Percentiles rank a stretch among this genome's conserved stretches.
Evolutionary conservation across 2,797 vertebrate genomes (phyloP).

Genomic region (Bryconaethiops microstoma): DNA sequence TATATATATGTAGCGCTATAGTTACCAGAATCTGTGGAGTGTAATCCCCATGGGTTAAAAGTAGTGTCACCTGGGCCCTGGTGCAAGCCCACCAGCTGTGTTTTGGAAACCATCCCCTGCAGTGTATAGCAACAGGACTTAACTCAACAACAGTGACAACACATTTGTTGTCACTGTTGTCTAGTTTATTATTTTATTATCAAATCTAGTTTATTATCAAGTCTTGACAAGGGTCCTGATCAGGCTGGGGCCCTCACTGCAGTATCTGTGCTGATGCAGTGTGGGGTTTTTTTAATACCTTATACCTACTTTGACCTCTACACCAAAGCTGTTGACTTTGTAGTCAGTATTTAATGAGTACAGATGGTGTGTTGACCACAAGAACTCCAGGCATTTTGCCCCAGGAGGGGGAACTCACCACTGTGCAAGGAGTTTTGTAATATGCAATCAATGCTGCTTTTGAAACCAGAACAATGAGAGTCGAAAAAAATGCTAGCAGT

Average conservation of each 20-base stretch:
- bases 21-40: too few species aligned
- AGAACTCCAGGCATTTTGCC: slow-evolving; percentile 21
- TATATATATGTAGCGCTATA: too few species aligned
- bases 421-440: slow-evolving; percentile 23
- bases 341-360: slow-evolving; percentile 35
- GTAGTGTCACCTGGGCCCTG: not conserved
- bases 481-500: not conserved
- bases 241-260: too few species aligned
- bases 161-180: too few species aligned
- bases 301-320: slow-evolving; percentile 12
- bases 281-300: not conserved
- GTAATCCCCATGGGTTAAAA: not conserved
- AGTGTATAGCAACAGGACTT: not conserved
- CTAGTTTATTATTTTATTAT: too few species aligned
- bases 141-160: too few species aligned
- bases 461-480: slow-evolving; percentile 21
- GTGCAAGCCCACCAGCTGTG: not conserved
- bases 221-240: too few species aligned
- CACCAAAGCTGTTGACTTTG: slow-evolving; percentile 31
- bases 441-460: slow-evolving; percentile 36
- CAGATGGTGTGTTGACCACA: slow-evolving; percentile 30
- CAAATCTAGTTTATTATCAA: too few species aligned
- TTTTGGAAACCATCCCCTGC: not conserved
- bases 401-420: slow-evolving; percentile 12
- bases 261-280: too few species aligned